phyloP scores from a whole-genome alignment of 2,113 vertebrate genomes.

The Piprites chloris region DNA sequence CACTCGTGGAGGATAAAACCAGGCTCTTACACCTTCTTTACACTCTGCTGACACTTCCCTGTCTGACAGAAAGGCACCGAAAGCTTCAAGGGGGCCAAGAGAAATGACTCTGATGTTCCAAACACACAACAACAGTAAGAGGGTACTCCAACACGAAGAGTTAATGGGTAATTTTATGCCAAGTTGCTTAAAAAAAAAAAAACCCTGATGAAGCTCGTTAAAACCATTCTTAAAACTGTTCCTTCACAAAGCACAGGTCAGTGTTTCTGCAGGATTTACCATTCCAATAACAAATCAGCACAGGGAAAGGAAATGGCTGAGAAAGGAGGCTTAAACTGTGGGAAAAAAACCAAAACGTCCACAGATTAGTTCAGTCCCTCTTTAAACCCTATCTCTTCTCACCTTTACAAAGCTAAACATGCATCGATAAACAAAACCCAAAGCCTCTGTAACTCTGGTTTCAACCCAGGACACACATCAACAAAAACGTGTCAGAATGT shows the following conservation, averaged over 20 bases:
- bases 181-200: background rate
- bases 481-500: background rate
- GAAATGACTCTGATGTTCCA: background rate
- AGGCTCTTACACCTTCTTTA: background rate
- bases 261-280: background rate
- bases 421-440: background rate
- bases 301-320: background rate
- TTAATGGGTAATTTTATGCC: background rate
- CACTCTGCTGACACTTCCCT: background rate
- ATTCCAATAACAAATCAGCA: background rate
- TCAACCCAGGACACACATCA: background rate
- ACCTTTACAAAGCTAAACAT: conserved; percentile 25
- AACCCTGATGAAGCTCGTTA: background rate
- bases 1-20: background rate
- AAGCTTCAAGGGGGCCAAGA: background rate
- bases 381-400: conserved; percentile 4
- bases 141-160: background rate
- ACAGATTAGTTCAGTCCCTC: background rate
- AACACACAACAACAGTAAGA: background rate
- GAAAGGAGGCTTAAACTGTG: background rate
- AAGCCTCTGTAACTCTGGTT: background rate
- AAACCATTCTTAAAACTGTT: background rate
- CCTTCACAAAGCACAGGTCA: background rate
- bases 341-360: background rate
- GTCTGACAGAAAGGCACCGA: background rate